Conservation (phyloP, 2,888 invertebrate species). For the Ptychoptera contaminata region DNA sequence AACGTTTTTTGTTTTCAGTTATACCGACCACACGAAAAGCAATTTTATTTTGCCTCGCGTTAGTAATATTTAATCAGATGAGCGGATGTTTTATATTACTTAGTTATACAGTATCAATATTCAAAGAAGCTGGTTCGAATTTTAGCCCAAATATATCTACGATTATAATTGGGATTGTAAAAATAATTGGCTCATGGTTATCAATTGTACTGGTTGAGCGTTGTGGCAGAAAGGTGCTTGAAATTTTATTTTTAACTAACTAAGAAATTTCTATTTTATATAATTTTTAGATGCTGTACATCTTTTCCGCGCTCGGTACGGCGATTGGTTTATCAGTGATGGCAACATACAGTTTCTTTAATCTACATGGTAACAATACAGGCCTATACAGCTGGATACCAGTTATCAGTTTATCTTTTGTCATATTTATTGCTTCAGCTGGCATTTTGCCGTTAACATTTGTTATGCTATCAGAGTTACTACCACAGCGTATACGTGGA, state of each 20-base stretch:
- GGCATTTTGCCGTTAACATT: slow-evolving; percentile 23
- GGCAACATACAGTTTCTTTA: slow-evolving; percentile 17
- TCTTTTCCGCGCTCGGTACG: slow-evolving; percentile 13
- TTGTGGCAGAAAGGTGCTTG: slow-evolving; percentile 20
- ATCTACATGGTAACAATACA: slow-evolving; percentile 10
- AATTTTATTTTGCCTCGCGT: slow-evolving; percentile 19
- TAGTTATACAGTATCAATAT: slow-evolving; percentile 26
- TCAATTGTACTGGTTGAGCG: slow-evolving; percentile 22
- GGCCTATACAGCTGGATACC: slow-evolving; percentile 20
- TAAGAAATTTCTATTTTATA: too few relatives aligned
- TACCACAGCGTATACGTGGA: slow-evolving; percentile 14
- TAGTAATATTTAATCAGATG: slow-evolving; percentile 22
- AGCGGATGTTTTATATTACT: slow-evolving; percentile 27
- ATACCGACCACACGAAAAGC: slow-evolving; percentile 19
- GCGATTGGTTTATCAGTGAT: slow-evolving; percentile 18
- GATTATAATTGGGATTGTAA: slow-evolving; percentile 21
- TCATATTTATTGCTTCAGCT: slow-evolving; percentile 20
- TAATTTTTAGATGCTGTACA: slow-evolving; percentile 8
- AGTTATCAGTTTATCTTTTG: slow-evolving; percentile 19
- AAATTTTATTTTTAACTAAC: too few relatives aligned
- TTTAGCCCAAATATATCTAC: slow-evolving; percentile 17
- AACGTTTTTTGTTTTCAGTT: slow-evolving; percentile 12
- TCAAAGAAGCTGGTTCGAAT: slow-evolving; percentile 22
- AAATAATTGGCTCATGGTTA: slow-evolving; percentile 20
- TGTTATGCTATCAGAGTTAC: slow-evolving; percentile 22